Conservation (phyloP, 2,113 vertebrate genomes). For the Paradoxurus hermaphroditus region DNA sequence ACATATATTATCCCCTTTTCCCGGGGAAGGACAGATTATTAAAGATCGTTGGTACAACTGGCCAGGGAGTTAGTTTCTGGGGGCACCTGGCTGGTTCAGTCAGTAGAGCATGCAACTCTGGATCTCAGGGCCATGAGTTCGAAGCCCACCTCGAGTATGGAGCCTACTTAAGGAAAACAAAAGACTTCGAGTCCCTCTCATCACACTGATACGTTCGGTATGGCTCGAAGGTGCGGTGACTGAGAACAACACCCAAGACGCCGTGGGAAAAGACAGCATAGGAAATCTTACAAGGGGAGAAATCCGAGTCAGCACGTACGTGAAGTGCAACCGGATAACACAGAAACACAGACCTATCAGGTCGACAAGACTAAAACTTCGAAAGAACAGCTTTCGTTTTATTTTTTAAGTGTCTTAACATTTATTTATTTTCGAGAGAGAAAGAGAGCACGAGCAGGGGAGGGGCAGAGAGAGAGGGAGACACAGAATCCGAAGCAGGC, state of each 20-base stretch:
- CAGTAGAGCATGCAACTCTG: no score
- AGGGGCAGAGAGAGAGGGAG: no score
- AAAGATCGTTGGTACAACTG: neutral
- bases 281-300: neutral
- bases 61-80: neutral
- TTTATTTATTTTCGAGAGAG: no score
- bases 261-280: neutral
- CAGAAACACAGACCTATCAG: neutral
- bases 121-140: no score
- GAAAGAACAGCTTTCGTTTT: neutral
- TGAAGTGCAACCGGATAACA: neutral
- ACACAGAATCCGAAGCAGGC: no score
- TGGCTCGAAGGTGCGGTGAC: neutral
- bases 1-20: no score
- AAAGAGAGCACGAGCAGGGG: no score
- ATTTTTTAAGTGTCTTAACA: no score
- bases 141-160: no score
- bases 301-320: no score
- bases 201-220: neutral
- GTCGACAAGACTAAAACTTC: neutral
- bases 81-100: no score
- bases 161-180: neutral
- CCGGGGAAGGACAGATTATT: no score
- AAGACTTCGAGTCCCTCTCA: neutral
- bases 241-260: neutral